Percentiles rank a stretch among this genome's conserved stretches.
phyloP scores from a whole-genome alignment of 2,888 invertebrate species.

The Leistus spinibarbis region DNA sequence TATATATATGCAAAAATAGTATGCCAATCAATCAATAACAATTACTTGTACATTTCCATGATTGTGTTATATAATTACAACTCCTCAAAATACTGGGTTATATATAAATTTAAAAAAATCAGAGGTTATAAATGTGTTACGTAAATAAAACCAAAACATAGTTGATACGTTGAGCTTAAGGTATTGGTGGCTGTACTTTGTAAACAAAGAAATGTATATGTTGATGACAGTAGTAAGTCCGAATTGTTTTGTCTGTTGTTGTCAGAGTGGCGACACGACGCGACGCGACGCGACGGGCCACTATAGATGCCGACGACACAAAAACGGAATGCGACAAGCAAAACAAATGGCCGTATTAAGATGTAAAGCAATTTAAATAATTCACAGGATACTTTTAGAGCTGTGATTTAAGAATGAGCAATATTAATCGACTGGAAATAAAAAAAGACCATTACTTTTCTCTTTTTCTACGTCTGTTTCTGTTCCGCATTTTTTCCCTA shows the following conservation, averaged over 20 bases:
- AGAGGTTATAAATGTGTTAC: too few species aligned
- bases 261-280: not conserved
- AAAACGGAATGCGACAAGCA: conserved; percentile 37
- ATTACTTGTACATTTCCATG: too few species aligned
- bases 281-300: conserved; percentile 23
- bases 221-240: not conserved
- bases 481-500: not conserved
- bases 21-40: too few species aligned
- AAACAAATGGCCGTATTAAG: conserved; percentile 40
- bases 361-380: conserved; percentile 40
- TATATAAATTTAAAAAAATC: too few species aligned
- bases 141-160: too few species aligned
- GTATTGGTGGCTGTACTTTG: too few species aligned
- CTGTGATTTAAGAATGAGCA: conserved; percentile 36
- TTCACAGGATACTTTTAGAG: conserved; percentile 35
- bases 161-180: too few species aligned
- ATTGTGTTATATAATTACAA: too few species aligned
- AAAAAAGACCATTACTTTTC: conserved; percentile 31
- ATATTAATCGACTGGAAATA: conserved; percentile 36
- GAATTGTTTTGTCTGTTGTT: not conserved
- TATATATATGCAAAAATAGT: too few species aligned
- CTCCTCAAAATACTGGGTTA: too few species aligned
- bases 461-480: not conserved
- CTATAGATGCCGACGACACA: conserved; percentile 37
- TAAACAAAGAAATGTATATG: not conserved